phyloP scores from a whole-genome alignment of 2,797 vertebrate genomes.

The Oreonectes daqikongensis region DNA sequence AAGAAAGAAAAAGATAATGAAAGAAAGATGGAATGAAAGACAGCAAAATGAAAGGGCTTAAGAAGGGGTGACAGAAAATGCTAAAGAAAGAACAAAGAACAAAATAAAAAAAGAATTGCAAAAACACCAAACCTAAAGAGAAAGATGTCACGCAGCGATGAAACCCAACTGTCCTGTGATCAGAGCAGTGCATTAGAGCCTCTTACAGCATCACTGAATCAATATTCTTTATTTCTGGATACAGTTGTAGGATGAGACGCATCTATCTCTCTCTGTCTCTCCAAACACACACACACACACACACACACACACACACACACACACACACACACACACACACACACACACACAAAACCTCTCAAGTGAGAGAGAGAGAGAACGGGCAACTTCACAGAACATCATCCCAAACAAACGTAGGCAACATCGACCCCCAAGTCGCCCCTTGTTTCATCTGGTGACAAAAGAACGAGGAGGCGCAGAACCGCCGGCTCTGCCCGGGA shows the following conservation, averaged over 20 bases:
- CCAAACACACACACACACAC: slow-evolving; percentile 3
- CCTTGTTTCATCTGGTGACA: slow-evolving; percentile 29
- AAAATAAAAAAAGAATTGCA: no score
- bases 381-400: slow-evolving; percentile 11
- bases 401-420: neutral
- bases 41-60: no score
- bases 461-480: slow-evolving; percentile 18
- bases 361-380: no score
- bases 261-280: neutral
- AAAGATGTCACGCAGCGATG: neutral
- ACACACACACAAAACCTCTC: slow-evolving; percentile 1
- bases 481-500: slow-evolving; percentile 4
- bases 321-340: slow-evolving; percentile 9
- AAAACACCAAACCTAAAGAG: neutral
- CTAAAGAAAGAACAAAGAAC: neutral
- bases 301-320: slow-evolving; percentile 12
- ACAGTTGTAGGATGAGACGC: slow-evolving; percentile 1
- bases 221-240: slow-evolving; percentile 20
- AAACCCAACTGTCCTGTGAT: neutral
- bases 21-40: no score
- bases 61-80: no score
- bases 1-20: neutral
- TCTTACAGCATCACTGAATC: slow-evolving; percentile 9
- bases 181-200: neutral
- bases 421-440: slow-evolving; percentile 3